Conservation (phyloP, 2,797 vertebrate species). For the Premnoplex brunnescens region DNA sequence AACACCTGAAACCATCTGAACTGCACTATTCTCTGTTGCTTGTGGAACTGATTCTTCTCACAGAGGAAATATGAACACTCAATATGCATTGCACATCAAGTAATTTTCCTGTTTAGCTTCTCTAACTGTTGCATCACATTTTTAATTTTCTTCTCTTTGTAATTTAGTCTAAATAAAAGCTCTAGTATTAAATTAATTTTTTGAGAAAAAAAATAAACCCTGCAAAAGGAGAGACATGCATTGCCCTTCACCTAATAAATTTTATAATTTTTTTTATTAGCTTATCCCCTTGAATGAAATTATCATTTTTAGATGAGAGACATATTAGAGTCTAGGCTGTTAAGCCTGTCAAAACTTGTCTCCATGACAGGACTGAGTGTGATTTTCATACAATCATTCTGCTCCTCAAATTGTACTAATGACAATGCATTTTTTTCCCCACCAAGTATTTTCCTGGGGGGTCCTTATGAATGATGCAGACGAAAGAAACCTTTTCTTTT, state of each 20-base stretch:
- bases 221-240: not conserved
- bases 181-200: conserved; percentile 29
- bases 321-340: not conserved
- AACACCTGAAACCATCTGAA: not conserved
- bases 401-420: not conserved
- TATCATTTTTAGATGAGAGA: not conserved
- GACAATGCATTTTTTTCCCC: not conserved
- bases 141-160: conserved; percentile 14
- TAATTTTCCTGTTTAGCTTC: conserved; percentile 26
- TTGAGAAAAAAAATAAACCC: not conserved
- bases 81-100: conserved; percentile 19
- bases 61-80: not conserved
- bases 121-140: conserved; percentile 3
- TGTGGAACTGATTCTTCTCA: not conserved
- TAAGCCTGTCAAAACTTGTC: not conserved
- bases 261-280: conserved; percentile 11
- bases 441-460: not conserved
- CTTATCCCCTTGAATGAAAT: conserved; percentile 27
- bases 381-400: not conserved
- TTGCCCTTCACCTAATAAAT: not conserved
- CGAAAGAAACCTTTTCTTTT: not conserved
- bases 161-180: conserved; percentile 32
- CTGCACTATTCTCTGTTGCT: not conserved
- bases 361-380: not conserved
- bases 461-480: not conserved